Base-by-base conservation (phyloP, 2,888 invertebrate genomes). In the Drosophila ustulata region DNA sequence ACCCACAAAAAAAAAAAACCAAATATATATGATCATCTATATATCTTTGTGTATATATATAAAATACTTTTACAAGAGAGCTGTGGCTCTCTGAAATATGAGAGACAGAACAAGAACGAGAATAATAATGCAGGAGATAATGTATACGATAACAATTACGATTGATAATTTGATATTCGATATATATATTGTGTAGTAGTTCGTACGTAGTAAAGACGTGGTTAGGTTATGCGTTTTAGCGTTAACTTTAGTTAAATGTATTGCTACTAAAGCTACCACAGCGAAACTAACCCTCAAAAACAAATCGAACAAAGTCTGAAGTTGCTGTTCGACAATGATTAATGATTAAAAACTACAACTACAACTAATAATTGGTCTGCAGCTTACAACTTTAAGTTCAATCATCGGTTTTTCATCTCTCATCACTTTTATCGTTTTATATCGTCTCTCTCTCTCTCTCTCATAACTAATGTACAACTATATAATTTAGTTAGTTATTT, bases 401-500 rank as follows among this genome's bases (percentile, higher is more conserved):
- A 41, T 64, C 64, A 66, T 70, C 64, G 50, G 51, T 70, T 79
- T 61, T 63, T 53, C 52, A 56, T 70, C 46, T 47, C 57, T 47
- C 57, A 64, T 61, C 57, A 57, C 53, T 47, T 66, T 82, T 74
- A 74, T 71, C 51, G 56, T 82, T 85, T 82, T 55, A 69, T 80
- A 37, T 80, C 69, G 67, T 77, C 78, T 80, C 71, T 50, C 49
- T 32, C 50, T 50, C 49, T 18, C 32, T 50, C 49, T 50, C 32
- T 18, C 34, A 18, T 52, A 30, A 51, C 61, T 34, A 11, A 51
- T 34, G 11, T 51, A 34, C 11, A 37, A 34, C 7, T 37, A 37
- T 37, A 47, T 57, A 68, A 71, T 83, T 83, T 70, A 71, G 63
- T 85, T 85, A 74, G 68, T 83, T 84, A 74, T 46, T 46, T 61